Evolutionary conservation across 2,888 invertebrate genomes (phyloP).

Genomic region (Thera britannica): DNA sequence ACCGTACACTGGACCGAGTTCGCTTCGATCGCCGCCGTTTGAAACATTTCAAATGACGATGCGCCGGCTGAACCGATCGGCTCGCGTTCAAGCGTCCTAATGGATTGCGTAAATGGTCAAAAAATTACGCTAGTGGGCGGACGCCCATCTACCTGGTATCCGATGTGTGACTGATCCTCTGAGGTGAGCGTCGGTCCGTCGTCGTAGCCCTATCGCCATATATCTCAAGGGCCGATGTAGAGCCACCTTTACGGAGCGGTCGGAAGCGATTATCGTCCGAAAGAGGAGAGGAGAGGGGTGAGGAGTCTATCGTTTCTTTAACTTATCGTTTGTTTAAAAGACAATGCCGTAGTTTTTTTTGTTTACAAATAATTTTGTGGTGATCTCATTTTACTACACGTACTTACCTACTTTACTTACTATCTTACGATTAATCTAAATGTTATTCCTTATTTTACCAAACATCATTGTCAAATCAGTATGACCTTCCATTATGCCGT

Average conservation of each 20-base stretch:
- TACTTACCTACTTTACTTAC: background rate
- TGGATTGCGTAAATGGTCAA: background rate
- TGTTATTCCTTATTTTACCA: constrained; percentile 23
- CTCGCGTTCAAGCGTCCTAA: background rate
- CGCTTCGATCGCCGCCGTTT: constrained; percentile 4
- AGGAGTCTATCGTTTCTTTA: constrained; percentile 15
- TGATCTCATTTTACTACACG: constrained; percentile 26
- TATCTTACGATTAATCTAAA: constrained; percentile 17
- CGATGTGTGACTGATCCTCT: background rate
- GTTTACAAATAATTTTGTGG: constrained; percentile 24
- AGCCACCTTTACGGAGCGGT: constrained; percentile 19
- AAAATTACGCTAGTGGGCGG: background rate
- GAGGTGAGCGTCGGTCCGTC: background rate
- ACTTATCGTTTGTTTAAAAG: constrained; percentile 5
- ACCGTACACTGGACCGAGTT: constrained; percentile 42
- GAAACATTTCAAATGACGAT: background rate
- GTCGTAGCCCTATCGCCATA: background rate
- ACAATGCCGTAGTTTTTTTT: constrained; percentile 20
- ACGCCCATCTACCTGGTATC: background rate
- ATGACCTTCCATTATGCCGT: constrained; percentile 28
- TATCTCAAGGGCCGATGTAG: background rate
- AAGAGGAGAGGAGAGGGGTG: constrained; percentile 4
- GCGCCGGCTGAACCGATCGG: background rate
- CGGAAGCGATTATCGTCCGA: constrained; percentile 14
- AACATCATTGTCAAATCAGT: constrained; percentile 26